Percentiles rank a stretch among this genome's conserved stretches.
Evolutionary conservation across 2,888 invertebrate species (phyloP).

Genomic region (Meteorus cinctellus): DNA sequence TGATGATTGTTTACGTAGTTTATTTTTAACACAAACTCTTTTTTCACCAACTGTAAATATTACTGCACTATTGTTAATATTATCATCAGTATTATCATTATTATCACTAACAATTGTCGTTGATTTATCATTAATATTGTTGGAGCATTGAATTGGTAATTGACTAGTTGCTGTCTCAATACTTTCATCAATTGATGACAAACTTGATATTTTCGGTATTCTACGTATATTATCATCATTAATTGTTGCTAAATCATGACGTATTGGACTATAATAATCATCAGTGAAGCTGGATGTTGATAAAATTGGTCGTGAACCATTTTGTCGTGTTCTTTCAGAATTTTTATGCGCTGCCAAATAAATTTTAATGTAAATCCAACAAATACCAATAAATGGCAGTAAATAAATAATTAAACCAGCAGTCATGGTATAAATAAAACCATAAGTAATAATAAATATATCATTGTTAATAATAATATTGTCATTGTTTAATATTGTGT

Average conservation of each 20-base stretch:
- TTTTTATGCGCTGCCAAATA: conserved; percentile 86
- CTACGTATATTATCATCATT: conserved; percentile 63
- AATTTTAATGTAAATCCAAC: conserved; percentile 84
- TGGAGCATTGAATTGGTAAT: conserved; percentile 55
- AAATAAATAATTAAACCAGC: conserved; percentile 75
- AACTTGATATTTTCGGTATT: conserved; percentile 69
- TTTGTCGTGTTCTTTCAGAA: conserved; percentile 77
- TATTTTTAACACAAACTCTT: conserved; percentile 53
- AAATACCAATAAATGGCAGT: conserved; percentile 78
- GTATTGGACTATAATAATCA: conserved; percentile 59
- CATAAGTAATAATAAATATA: conserved; percentile 63
- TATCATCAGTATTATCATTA: conserved; percentile 6
- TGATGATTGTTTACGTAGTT: conserved; percentile 37
- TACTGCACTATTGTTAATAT: conserved; percentile 48
- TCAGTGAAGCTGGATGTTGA: conserved; percentile 68
- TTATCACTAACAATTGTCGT: conserved; percentile 32
- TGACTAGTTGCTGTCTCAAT: conserved; percentile 65
- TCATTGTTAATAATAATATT: conserved; percentile 51
- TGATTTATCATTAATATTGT: conserved; percentile 50
- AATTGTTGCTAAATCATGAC: conserved; percentile 52
- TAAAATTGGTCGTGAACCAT: conserved; percentile 68
- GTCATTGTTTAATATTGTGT: conserved; percentile 41
- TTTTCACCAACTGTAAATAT: conserved; percentile 68
- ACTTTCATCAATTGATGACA: conserved; percentile 71
- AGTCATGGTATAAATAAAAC: conserved; percentile 72